Evolutionary conservation across 2,797 vertebrate genomes (phyloP), one percentile per base, ranked within the genome.

Genomic region (Enteromius anoplus): DNA sequence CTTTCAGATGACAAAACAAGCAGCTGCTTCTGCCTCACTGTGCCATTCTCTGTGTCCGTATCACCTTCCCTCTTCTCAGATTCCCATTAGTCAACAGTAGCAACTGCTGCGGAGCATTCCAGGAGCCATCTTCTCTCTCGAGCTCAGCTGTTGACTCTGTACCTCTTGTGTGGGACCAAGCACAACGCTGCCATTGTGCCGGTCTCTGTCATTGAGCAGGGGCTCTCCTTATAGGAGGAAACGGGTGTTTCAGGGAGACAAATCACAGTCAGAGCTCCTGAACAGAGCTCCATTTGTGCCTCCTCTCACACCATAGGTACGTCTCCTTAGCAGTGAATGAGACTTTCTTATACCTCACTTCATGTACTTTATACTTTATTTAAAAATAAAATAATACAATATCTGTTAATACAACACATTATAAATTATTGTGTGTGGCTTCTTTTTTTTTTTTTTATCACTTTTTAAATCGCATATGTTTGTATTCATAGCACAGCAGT

Each of bases 31-130:
- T 95, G 94, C 94, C 95, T 97, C 96, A 96, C 96, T 97, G 97
- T 96, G 95, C 96, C 95, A 95, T 98, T 97, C 97, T 97, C 97
- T 96, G 95, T 94, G 95, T 96, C 96, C 95, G 95, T 96, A 97
- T 98, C 97, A 97, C 96, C 97, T 98, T 97, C 96, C 96, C 93
- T 94, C 92, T 96, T 97, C 97, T 98, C 97, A 96, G 97, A 97
- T 99, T 98, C 96, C 96, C 95, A 96, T 96, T 97, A 96, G 97
- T 97, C 97, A 97, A 98, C 97, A 97, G 96, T 96, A 96, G 96
- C 97, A 97, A 99, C 97, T 97, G 95, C 96, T 95, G 95, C 88
- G 92, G 88, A 93, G 95, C 96, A 97, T 98, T 98, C 97, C 96
- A 94, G 93, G 96, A 96, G 95, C 96, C 96, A 97, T 97, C 97